phyloP scores from a whole-genome alignment of 2,797 vertebrate species.

The Enteromius radiatus region DNA sequence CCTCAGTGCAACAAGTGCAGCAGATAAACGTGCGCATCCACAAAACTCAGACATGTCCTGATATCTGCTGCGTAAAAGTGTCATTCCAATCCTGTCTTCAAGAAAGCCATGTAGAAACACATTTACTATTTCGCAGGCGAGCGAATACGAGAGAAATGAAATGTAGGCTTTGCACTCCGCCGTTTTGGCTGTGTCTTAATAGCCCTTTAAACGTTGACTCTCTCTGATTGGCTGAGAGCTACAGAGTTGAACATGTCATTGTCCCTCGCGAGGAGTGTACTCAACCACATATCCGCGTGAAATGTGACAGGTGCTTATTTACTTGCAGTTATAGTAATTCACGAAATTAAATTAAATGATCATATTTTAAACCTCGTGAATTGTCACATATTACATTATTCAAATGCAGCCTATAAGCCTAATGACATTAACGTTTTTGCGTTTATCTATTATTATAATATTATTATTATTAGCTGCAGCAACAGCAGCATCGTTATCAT shows the following conservation, averaged over 20 bases:
- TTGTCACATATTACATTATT: not conserved
- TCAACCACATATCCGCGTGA: not conserved
- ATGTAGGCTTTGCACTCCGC: constrained; percentile 30
- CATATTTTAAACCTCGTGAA: not conserved
- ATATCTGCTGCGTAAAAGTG: constrained; percentile 32
- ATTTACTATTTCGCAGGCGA: constrained; percentile 15
- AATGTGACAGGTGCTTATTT: constrained; percentile 14
- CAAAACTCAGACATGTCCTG: constrained; percentile 26
- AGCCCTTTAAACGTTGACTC: constrained; percentile 76
- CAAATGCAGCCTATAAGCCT: not conserved
- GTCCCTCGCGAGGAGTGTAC: constrained; percentile 45
- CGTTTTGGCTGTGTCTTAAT: constrained; percentile 54
- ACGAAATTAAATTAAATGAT: not conserved
- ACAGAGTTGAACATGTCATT: constrained; percentile 59
- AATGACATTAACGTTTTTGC: not conserved
- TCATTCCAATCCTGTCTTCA: constrained; percentile 56
- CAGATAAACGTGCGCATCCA: constrained; percentile 51
- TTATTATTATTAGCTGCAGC: not conserved
- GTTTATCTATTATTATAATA: not conserved
- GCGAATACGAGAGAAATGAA: constrained; percentile 23
- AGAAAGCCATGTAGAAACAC: constrained; percentile 31
- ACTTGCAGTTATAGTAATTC: not conserved
- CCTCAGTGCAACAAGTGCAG: constrained; percentile 80
- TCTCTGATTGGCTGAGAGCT: constrained; percentile 78
- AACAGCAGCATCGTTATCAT: not conserved